Percentiles rank a stretch among this genome's conserved stretches.
phyloP scores from a whole-genome alignment of 2,797 vertebrate species.

The Rachycentron canadum region DNA sequence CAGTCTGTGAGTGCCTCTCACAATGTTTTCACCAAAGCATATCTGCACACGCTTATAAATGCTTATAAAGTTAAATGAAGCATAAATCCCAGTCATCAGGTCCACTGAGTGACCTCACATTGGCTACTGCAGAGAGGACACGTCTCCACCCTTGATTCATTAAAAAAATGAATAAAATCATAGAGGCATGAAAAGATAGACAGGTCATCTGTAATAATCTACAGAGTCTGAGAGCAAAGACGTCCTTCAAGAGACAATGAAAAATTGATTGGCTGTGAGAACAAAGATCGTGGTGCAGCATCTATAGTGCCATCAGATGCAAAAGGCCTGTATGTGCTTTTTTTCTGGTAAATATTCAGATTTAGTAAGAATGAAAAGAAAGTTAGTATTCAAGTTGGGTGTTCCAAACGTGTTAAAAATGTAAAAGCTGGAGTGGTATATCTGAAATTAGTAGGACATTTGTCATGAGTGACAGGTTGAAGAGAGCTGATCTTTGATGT shows the following conservation, averaged over 20 bases:
- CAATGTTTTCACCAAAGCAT: slow-evolving; percentile 40
- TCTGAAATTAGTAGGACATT: background rate
- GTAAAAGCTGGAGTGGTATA: background rate
- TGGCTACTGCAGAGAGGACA: slow-evolving; percentile 46
- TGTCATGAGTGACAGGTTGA: background rate
- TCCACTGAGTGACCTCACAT: slow-evolving; percentile 48
- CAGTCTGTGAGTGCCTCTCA: slow-evolving; percentile 22
- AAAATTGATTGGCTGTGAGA: slow-evolving; percentile 38
- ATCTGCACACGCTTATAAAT: slow-evolving; percentile 46
- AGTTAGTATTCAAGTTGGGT: background rate
- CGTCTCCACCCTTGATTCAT: slow-evolving; percentile 61
- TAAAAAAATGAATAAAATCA: slow-evolving; percentile 68
- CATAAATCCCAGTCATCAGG: slow-evolving; percentile 49
- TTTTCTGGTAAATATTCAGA: background rate
- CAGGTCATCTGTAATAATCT: slow-evolving; percentile 69
- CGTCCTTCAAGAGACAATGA: slow-evolving; percentile 68
- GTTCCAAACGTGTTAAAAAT: background rate
- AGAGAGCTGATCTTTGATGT: background rate
- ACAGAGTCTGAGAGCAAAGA: slow-evolving; percentile 35
- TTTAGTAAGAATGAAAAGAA: background rate
- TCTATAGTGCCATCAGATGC: background rate
- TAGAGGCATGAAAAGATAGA: slow-evolving; percentile 65
- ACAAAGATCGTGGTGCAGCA: slow-evolving; percentile 19
- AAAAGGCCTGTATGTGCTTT: background rate
- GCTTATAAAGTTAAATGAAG: slow-evolving; percentile 53